Conservation (phyloP, 2,888 invertebrate species). For the Artemia sinica region DNA sequence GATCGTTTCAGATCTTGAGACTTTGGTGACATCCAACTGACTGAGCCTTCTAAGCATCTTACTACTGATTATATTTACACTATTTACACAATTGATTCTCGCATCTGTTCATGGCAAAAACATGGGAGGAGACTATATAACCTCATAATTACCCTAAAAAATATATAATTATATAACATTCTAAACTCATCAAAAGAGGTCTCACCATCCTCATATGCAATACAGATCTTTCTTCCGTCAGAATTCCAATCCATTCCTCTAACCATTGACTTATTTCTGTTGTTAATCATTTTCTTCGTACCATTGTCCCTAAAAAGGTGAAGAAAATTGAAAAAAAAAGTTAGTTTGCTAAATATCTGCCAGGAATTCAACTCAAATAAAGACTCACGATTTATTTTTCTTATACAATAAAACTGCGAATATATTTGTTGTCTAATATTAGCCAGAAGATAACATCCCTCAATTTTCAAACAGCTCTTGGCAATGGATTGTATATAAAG, state of each 20-base stretch:
- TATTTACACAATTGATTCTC: not conserved
- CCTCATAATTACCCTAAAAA: not conserved
- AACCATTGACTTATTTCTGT: conserved; percentile 90
- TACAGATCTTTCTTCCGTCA: conserved; percentile 92
- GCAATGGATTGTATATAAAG: too few species aligned
- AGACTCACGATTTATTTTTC: too few species aligned
- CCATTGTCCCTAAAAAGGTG: conserved; percentile 56
- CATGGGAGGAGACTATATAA: not conserved
- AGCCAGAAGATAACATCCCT: too few species aligned
- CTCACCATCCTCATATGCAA: conserved; percentile 90
- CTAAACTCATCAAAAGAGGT: not conserved
- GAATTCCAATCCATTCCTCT: conserved; percentile 94
- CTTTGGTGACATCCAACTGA: too few species aligned
- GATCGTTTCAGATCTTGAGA: too few species aligned
- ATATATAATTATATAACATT: not conserved
- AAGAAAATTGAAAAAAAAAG: too few species aligned
- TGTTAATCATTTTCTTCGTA: conserved; percentile 99
- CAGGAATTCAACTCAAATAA: too few species aligned
- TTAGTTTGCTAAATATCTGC: too few species aligned
- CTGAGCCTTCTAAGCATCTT: not conserved
- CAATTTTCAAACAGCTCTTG: too few species aligned
- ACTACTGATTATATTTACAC: not conserved
- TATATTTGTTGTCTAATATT: too few species aligned
- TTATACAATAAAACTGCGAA: too few species aligned
- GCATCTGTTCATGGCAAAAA: not conserved